A percentile compares a stretch with the other conserved stretches of the same genome.
Evolutionary conservation across 2,113 vertebrate species (phyloP).

Genomic region (Lasiurus cinereus): DNA sequence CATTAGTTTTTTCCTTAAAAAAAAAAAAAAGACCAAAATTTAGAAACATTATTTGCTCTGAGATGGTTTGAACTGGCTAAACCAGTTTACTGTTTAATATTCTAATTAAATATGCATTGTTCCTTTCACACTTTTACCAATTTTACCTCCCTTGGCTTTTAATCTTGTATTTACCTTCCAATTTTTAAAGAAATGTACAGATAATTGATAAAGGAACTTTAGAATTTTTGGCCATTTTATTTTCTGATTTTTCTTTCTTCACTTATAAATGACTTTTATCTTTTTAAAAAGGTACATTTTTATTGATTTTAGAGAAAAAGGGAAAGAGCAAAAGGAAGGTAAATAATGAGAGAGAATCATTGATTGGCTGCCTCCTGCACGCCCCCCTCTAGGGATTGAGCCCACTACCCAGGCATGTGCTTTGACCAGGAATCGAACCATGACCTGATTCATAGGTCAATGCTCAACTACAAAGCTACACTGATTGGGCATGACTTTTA

Average conservation of each 20-base stretch:
- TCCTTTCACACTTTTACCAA: neutral
- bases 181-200: conserved; percentile 11
- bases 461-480: too few species aligned
- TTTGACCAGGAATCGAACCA: too few species aligned
- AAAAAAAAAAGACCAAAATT: neutral
- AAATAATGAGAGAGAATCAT: too few species aligned
- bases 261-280: neutral
- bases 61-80: neutral
- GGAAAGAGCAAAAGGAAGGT: too few species aligned
- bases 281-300: too few species aligned
- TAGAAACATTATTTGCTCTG: conserved; percentile 9
- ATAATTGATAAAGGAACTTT: neutral
- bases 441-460: too few species aligned
- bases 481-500: neutral
- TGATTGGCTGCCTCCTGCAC: too few species aligned
- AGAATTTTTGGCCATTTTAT: conserved; percentile 26
- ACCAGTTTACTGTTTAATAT: neutral
- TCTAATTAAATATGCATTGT: neutral
- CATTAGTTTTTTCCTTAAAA: conserved; percentile 6
- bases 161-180: neutral
- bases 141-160: conserved; percentile 20
- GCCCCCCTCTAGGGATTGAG: too few species aligned
- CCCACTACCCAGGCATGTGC: too few species aligned
- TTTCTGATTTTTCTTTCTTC: conserved; percentile 34
- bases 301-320: too few species aligned